These are phyloP conservation scores for Melanotaenia nigrans DNA, from an alignment of 2,797 vertebrate species.

Conservation along the genomic window DNA sequence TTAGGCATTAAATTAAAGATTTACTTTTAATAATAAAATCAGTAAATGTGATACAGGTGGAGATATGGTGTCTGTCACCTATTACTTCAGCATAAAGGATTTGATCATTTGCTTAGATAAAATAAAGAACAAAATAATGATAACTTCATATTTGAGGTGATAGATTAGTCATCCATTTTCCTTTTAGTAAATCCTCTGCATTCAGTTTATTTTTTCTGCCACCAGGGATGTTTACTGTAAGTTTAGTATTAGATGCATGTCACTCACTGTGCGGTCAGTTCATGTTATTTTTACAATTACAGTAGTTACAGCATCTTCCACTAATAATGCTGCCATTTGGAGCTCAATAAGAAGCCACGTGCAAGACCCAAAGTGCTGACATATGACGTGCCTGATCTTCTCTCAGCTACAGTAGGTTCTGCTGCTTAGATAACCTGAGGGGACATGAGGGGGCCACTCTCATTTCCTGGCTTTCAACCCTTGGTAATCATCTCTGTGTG, in stretches of 20 bases:
- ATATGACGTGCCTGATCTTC: conserved; percentile 29
- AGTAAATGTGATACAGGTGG: no score
- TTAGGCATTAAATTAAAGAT: no score
- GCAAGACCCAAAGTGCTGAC: conserved; percentile 13
- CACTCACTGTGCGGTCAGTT: neutral
- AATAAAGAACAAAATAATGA: neutral
- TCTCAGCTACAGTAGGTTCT: conserved; percentile 37
- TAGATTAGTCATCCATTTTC: neutral
- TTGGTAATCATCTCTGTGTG: conserved; percentile 67
- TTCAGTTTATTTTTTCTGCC: neutral
- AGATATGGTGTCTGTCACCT: neutral
- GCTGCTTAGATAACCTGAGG: conserved; percentile 63
- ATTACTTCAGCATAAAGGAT: neutral
- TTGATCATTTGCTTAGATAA: no score
- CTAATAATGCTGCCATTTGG: neutral
- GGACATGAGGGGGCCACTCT: conserved; percentile 48
- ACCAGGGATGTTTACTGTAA: neutral
- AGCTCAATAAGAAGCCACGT: conserved; percentile 2
- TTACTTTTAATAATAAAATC: no score
- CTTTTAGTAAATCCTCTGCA: neutral
- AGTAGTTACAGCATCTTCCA: neutral
- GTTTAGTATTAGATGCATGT: conserved; percentile 2
- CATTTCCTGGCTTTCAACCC: conserved; percentile 71
- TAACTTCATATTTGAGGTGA: neutral
- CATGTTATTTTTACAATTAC: neutral